These are phyloP conservation scores for Steinernema carpocapsae DNA, from an alignment of 2,888 invertebrate species.

Conservation along the genomic window DNA sequence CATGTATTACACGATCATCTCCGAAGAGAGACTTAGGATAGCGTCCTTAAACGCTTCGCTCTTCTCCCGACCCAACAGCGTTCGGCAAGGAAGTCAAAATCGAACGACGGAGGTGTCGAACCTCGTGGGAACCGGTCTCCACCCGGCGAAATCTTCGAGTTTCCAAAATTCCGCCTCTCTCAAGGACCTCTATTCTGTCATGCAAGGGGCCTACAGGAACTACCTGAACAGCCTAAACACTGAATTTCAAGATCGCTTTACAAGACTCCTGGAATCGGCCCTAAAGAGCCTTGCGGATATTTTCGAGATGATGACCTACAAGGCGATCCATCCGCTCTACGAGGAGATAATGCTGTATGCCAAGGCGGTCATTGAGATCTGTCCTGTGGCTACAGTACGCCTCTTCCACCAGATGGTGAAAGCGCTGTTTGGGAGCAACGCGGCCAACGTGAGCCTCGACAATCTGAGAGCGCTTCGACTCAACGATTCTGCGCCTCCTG, in stretches of 20 bases:
- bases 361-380: conserved; percentile 42
- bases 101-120: conserved; percentile 48
- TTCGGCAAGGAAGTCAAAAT: conserved; percentile 8
- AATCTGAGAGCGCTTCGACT: not conserved
- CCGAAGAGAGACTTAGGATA: conserved; percentile 41
- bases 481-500: conserved; percentile 9
- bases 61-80: conserved; percentile 36
- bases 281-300: conserved; percentile 41
- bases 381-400: conserved; percentile 39
- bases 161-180: conserved; percentile 44
- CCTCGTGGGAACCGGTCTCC: conserved; percentile 52
- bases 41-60: conserved; percentile 31
- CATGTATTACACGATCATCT: conserved; percentile 55
- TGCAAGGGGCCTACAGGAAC: conserved; percentile 18
- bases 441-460: conserved; percentile 42
- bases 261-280: conserved; percentile 43
- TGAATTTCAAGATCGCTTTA: conserved; percentile 42
- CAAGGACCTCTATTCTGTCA: conserved; percentile 12
- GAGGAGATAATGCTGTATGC: conserved; percentile 51
- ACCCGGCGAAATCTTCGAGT: conserved; percentile 45
- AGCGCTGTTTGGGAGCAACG: conserved; percentile 50
- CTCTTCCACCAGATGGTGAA: conserved; percentile 52
- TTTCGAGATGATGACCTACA: conserved; percentile 43
- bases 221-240: conserved; percentile 39
- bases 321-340: conserved; percentile 45